Evolutionary conservation across 2,888 invertebrate genomes (phyloP), one percentile per base, ranked within the genome.

Genomic region (Zelleria hepariella): DNA sequence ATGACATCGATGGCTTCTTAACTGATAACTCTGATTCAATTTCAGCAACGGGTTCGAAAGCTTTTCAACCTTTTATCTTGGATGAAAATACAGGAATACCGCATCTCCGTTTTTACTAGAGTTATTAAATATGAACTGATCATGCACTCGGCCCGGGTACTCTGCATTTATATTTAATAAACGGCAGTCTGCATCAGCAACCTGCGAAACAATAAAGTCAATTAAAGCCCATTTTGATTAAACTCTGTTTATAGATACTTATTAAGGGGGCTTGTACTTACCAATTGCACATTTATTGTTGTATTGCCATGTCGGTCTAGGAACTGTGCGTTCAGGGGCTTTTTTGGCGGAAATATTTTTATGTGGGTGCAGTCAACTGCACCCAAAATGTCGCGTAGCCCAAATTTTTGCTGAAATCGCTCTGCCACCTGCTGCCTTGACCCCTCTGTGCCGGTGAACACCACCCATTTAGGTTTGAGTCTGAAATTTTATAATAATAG

Each of bases 1-100:
- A 53, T 24, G 25, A 24, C n/a, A 53, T 53, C 24, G 53, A 53
- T 53, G 53, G 24, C 24, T 53, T 25, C 24, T 25, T 53, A 53
- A 24, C 25, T 53, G 53, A 53, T 25, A 53, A 24, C 53, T 24
- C 53, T 53, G 25, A 53, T 23, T 53, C 53, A 53, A 53, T 53
- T 53, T 6, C 53, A 2, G n/a, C 53, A 23, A 53, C 25, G 2
- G 53, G 24, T 53, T 53, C 24, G 2, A 23, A 53, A 66, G 10
- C 32, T 32, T 32, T 10, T 10, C 10, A 32, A 1, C 7, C 32
- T 32, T 6, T 10, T 32, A 32, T 32, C 32, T 8, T 32, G 32
- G 32, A 32, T n/a, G n/a, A n/a, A n/a, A n/a, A n/a, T n/a, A n/a
- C n/a, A n/a, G n/a, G n/a, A n/a, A n/a, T n/a, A n/a, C n/a, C n/a